phyloP scores from a whole-genome alignment of 2,888 invertebrate genomes.

The Stegophylla sp. region DNA sequence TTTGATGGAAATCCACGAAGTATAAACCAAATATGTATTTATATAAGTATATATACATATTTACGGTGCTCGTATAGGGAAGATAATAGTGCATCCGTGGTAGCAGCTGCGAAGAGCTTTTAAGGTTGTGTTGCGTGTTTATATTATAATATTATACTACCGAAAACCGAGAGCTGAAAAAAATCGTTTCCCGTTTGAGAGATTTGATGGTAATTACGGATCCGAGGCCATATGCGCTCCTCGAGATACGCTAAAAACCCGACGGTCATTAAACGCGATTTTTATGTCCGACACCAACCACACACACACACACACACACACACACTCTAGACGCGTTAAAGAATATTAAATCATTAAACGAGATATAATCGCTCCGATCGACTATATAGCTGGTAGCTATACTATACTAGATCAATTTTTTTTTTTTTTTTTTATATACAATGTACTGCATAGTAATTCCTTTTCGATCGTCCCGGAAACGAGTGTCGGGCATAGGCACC shows the following conservation, averaged over 20 bases:
- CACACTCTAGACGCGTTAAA: conserved; percentile 4
- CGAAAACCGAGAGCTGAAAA: background rate
- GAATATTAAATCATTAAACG: background rate
- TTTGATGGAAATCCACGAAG: no score
- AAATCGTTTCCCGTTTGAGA: background rate
- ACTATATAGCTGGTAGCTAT: background rate
- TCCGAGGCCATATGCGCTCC: background rate
- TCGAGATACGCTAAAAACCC: background rate
- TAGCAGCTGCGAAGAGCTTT: background rate
- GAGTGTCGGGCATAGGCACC: no score
- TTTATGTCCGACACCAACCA: background rate
- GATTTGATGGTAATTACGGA: background rate
- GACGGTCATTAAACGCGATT: conserved; percentile 11
- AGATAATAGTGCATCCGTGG: background rate
- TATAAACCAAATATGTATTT: background rate
- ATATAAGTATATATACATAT: background rate
- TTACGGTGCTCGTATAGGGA: background rate
- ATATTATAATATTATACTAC: no score
- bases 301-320: background rate
- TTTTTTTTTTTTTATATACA: background rate
- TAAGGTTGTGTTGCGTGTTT: background rate
- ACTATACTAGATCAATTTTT: background rate
- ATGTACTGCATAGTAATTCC: background rate
- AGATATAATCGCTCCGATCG: background rate
- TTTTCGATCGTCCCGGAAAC: background rate